Conservation (phyloP, 92 coral and sea anemone species). For the Plumapathes pennacea region DNA sequence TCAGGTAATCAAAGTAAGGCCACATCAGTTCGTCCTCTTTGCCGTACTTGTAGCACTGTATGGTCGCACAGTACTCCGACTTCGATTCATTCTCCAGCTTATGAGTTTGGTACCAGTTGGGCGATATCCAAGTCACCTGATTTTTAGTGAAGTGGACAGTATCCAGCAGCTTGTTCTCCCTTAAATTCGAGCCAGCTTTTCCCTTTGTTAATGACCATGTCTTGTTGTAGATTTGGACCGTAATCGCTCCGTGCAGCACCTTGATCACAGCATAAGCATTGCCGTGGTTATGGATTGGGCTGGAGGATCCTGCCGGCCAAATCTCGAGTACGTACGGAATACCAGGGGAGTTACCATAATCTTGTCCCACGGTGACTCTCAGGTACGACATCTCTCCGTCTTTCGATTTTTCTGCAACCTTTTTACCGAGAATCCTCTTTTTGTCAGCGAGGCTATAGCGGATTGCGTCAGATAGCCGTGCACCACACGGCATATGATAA, state of each 20-base stretch:
- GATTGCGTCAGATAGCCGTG: conserved; percentile 37
- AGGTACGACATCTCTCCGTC: conserved; percentile 12
- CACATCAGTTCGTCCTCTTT: conserved; percentile 13
- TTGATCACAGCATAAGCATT: conserved; percentile 44
- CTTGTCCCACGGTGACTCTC: conserved; percentile 25
- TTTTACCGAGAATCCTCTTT: conserved; percentile 19
- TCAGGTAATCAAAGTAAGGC: conserved; percentile 44
- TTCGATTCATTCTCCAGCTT: conserved; percentile 19
- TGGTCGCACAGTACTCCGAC: conserved; percentile 33
- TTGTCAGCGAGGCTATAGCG: conserved; percentile 30
- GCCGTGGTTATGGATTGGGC: conserved; percentile 52
- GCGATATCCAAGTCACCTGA: conserved; percentile 46
- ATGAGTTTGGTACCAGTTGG: conserved; percentile 54
- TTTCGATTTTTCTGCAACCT: conserved; percentile 20
- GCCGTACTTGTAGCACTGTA: conserved; percentile 51
- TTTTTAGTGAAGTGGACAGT: conserved; percentile 1
- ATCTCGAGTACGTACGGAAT: conserved; percentile 42
- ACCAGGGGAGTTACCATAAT: conserved; percentile 37
- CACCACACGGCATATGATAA: neutral
- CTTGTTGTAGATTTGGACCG: conserved; percentile 24
- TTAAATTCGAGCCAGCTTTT: neutral
- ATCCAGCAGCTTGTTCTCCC: conserved; percentile 4
- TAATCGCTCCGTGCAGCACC: conserved; percentile 38
- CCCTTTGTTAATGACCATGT: too few species aligned
- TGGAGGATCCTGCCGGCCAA: conserved; percentile 26